These are phyloP conservation scores for Amyelois transitella DNA, from an alignment of 1,140 invertebrate species.

Conservation along the genomic window DNA sequence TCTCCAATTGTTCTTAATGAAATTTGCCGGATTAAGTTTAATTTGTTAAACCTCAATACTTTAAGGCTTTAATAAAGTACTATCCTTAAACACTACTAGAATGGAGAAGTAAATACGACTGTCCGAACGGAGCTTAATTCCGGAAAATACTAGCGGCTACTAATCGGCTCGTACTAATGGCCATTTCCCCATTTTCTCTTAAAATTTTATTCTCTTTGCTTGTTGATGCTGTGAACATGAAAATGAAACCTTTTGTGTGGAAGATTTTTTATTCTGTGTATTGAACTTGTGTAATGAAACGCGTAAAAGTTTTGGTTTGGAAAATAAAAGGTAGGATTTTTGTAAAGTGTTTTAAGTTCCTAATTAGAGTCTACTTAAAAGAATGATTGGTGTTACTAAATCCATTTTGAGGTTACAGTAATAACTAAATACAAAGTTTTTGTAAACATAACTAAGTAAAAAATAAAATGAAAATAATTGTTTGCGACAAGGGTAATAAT, in stretches of 20 bases:
- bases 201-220: conserved; percentile 9
- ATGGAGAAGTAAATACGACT: background rate
- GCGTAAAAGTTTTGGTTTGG: too few relatives aligned
- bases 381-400: too few relatives aligned
- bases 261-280: background rate
- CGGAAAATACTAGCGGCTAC: conserved; percentile 19
- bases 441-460: background rate
- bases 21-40: background rate
- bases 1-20: background rate
- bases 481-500: conserved; percentile 10
- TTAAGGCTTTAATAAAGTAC: background rate
- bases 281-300: too few relatives aligned
- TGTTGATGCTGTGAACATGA: background rate
- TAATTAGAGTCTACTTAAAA: too few relatives aligned
- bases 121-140: conserved; percentile 19
- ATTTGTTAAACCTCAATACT: background rate
- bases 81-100: background rate
- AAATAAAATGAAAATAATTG: background rate
- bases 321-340: too few relatives aligned
- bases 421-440: too few relatives aligned
- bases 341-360: too few relatives aligned
- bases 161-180: conserved; percentile 34
- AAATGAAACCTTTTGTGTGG: background rate
- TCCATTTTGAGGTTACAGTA: too few relatives aligned
- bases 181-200: conserved; percentile 22